Evolutionary conservation across 2,797 vertebrate genomes (phyloP), one percentile per base, ranked within the genome.

Genomic region (Coendou prehensilis): DNA sequence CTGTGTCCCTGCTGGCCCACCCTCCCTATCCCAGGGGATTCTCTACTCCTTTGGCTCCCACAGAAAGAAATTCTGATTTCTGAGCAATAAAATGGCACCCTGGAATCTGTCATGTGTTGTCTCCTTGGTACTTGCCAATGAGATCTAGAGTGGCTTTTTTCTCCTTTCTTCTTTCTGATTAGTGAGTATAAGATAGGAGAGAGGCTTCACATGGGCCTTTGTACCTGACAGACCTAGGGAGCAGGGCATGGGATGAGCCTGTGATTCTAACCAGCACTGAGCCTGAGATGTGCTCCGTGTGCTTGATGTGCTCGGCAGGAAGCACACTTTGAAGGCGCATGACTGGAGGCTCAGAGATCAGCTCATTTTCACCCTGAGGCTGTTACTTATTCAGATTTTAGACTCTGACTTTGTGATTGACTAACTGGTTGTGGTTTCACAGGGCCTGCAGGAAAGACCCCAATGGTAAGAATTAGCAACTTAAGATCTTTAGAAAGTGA

Each of bases 401-500:
- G 71, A 85, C 79, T 76, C 63, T 75, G 61, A 83, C 50, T 57
- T 75, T 28, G 14, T 82, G 79, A 20, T 33, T 63, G 45, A n/a
- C 59, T 47, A 73, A 1, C 15, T 45, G n/a, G 37, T 52, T 78
- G 3, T 61, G 75, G 88, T 89, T 95, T 76, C 92, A 17, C 13
- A 73, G 30, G 3, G 50, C 57, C 14, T 91, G 22, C 47, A 87
- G 64, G 41, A 82, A 95, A 94, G 81, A 6, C 5, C 30, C 63
- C 8, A n/a, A 41, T 50, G 17, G 54, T 90, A 83, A 57, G n/a
- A 97, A 92, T 67, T 69, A 56, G 75, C 76, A n/a, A 45, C 17
- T 73, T 84, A 71, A 97, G 57, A 93, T 45, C 64, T 87, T 94
- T 92, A 67, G 76, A 87, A 95, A 95, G 26, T 56, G 69, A 91